Evolutionary conservation across 2,888 invertebrate species (phyloP).

Genomic region (Phania funesta): DNA sequence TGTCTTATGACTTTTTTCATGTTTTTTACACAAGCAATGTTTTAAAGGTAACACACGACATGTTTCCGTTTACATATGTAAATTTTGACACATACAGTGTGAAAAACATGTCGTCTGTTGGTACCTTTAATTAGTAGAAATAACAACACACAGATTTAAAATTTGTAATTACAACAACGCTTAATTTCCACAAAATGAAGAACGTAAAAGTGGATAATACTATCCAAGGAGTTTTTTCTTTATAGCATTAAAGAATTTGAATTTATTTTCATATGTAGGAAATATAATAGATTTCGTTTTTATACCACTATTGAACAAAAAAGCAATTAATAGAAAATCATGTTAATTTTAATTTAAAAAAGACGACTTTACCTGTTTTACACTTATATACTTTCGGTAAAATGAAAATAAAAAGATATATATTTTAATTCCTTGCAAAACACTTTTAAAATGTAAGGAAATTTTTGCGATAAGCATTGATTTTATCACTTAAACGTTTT

Average conservation of each 20-base stretch:
- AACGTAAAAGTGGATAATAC: not conserved
- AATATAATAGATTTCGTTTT: slow-evolving; percentile 11
- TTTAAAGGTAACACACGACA: too few species aligned
- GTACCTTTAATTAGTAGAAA: not conserved
- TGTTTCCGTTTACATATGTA: too few species aligned
- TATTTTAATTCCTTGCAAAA: not conserved
- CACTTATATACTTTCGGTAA: slow-evolving; percentile 10
- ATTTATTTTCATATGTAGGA: not conserved
- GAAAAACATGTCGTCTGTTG: too few species aligned
- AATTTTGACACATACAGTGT: too few species aligned
- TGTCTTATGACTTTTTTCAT: too few species aligned
- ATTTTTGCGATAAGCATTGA: not conserved
- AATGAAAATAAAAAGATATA: slow-evolving; percentile 22
- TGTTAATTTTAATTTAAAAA: slow-evolving; percentile 19
- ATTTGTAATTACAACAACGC: not conserved
- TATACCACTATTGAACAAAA: not conserved
- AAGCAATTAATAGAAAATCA: slow-evolving; percentile 18
- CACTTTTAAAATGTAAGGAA: slow-evolving; percentile 9
- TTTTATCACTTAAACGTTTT: slow-evolving; percentile 27
- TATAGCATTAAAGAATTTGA: slow-evolving; percentile 5
- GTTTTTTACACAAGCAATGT: too few species aligned
- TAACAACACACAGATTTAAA: slow-evolving; percentile 12
- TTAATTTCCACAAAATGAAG: not conserved
- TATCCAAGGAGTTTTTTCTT: not conserved
- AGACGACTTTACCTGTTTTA: not conserved